Percentiles rank a stretch among this genome's conserved stretches.
Evolutionary conservation across 2,797 vertebrate species (phyloP).

Genomic region (Sebastes paucispinis): DNA sequence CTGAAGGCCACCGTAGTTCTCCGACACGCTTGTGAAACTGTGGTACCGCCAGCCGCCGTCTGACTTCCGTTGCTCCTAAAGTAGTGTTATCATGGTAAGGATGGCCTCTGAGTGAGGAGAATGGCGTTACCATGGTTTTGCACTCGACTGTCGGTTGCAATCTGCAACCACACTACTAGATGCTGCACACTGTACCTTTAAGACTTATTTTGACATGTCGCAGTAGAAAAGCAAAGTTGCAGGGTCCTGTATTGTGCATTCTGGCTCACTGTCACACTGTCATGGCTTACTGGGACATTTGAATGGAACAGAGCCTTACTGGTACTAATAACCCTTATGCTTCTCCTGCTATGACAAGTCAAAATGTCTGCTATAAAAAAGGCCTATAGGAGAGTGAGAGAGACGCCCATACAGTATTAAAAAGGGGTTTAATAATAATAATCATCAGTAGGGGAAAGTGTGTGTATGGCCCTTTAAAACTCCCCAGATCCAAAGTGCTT

Average conservation of each 20-base stretch:
- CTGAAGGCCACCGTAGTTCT: no score
- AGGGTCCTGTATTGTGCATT: background rate
- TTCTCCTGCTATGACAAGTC: background rate
- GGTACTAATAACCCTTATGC: no score
- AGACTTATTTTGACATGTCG: no score
- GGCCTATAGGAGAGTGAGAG: background rate
- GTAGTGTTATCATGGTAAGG: no score
- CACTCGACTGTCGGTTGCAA: no score
- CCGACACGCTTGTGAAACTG: no score
- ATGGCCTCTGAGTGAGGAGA: rapidly evolving
- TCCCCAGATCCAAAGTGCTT: background rate
- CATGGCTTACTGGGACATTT: background rate
- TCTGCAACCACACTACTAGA: no score
- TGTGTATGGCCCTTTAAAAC: background rate
- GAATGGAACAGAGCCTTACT: background rate
- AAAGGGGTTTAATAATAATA: background rate
- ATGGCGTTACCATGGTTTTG: rapidly evolving
- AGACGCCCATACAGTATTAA: rapidly evolving
- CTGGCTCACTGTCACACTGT: background rate
- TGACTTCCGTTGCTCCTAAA: no score
- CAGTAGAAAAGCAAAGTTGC: no score
- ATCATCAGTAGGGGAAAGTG: background rate
- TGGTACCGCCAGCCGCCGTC: no score
- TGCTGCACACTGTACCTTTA: no score
- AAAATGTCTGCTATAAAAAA: background rate